phyloP scores from a whole-genome alignment of 2,113 vertebrate species.

The Vimba vimba region DNA sequence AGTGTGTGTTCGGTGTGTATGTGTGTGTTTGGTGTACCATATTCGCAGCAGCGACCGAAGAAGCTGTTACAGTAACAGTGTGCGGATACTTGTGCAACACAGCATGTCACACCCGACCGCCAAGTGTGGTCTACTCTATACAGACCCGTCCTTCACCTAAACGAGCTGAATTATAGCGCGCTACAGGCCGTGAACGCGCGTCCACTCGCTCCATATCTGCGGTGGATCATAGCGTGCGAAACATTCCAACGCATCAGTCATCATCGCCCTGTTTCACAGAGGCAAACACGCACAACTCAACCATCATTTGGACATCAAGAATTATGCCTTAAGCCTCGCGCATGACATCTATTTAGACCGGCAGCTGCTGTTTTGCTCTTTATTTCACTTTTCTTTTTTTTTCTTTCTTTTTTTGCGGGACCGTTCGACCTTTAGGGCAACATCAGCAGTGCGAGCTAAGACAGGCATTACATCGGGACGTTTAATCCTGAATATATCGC shows the following conservation, averaged over 20 bases:
- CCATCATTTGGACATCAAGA: not conserved
- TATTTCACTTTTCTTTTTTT: not conserved
- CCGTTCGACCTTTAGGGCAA: constrained; percentile 3
- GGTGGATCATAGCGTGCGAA: not conserved
- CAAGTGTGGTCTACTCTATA: constrained; percentile 29
- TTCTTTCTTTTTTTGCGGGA: not conserved
- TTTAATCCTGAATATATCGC: not conserved
- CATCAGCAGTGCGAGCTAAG: not conserved
- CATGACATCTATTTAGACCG: constrained; percentile 22
- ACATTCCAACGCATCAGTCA: constrained; percentile 59
- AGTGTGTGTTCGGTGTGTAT: constrained; percentile 39
- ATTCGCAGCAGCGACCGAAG: constrained; percentile 62
- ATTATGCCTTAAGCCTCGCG: not conserved
- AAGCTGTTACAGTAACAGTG: constrained; percentile 58
- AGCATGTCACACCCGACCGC: constrained; percentile 54
- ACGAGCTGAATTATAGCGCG: constrained; percentile 4
- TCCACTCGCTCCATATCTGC: not conserved
- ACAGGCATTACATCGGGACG: not conserved
- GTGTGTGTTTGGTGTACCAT: constrained; percentile 70
- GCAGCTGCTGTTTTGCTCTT: not conserved
- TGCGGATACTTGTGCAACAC: constrained; percentile 56
- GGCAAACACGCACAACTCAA: constrained; percentile 22
- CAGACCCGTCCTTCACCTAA: constrained; percentile 35
- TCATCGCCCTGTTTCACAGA: constrained; percentile 14
- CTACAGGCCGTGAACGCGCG: not conserved